Evolutionary conservation across 2,113 vertebrate genomes (phyloP), one percentile per base, ranked within the genome.

Genomic region (Aphyosemion australe): DNA sequence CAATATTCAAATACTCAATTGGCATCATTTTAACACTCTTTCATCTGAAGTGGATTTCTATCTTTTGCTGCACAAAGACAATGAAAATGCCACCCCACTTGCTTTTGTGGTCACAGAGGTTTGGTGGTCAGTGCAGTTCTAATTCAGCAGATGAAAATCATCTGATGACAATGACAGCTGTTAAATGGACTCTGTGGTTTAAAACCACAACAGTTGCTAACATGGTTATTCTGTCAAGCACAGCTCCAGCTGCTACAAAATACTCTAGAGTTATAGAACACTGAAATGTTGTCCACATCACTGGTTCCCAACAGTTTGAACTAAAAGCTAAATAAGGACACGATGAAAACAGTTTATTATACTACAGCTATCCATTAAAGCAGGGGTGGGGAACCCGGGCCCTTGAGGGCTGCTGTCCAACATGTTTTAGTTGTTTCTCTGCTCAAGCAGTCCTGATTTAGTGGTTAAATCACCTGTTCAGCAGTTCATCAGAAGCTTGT

Each of bases 1-100:
- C 6, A 20, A 53, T 39, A 54, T 57, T 18, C 37, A 16, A 8
- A 10, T 2, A 48, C 51, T 31, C n/a, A n/a, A 15, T 12, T 55
- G 51, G 16, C 26, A 61, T 16, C 26, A 1, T 1, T 11, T 45
- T 32, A 47, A 12, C 26, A 68, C 5, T 39, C 1, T 31, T 50
- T 66, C 19, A 69, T 34, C 19, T 71, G 54, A 3, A 45, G 46
- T 7, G 13, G n/a, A n/a, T 34, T 43, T 71, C 14, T 43, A 45
- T 46, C 65, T 16, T 68, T 54, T 46, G 21, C 45, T 59, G 43
- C 37, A 46, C 16, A 65, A 32, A 68, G 59, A 65, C 19, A 18
- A 34, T 18, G 60, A 48, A 65, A 65, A 72, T 5, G n/a, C 9
- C 34, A 1, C 6, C 9, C 9, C 9, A 5, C 34, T 10, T 16